Percentiles rank a stretch among this genome's conserved stretches.
Evolutionary conservation across 2,888 invertebrate genomes (phyloP).

Genomic region (Aphodius sticticus): DNA sequence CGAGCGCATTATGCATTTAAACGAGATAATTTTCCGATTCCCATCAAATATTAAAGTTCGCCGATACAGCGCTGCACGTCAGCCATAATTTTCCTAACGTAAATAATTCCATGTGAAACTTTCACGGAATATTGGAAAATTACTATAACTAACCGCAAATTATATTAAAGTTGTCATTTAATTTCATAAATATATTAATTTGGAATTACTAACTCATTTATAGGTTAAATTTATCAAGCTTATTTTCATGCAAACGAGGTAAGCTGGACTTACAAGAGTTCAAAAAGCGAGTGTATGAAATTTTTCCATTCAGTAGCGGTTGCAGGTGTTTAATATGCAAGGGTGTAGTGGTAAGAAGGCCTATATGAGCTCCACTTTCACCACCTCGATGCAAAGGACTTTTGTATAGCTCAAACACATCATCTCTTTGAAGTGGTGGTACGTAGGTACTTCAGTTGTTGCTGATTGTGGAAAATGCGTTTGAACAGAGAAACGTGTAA

Average conservation of each 20-base stretch:
- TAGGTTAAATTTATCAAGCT: no score
- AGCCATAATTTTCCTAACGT: background rate
- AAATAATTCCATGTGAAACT: background rate
- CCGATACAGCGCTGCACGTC: background rate
- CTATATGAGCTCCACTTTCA: background rate
- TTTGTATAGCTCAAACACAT: background rate
- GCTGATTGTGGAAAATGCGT: background rate
- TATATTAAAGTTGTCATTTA: background rate
- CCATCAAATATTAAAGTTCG: background rate
- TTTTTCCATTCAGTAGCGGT: background rate
- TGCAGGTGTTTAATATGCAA: background rate
- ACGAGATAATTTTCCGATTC: background rate
- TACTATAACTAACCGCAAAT: background rate
- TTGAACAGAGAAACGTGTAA: background rate
- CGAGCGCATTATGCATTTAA: background rate
- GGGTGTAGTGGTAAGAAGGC: background rate
- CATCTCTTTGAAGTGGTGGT: background rate
- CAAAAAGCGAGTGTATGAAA: background rate
- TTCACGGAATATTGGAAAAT: background rate
- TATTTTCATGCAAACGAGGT: no score
- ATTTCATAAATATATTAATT: background rate
- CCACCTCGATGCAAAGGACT: background rate
- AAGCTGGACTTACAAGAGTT: no score
- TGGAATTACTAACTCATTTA: no score
- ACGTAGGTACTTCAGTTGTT: background rate